Conservation (phyloP, 2,888 invertebrate genomes). For the Mythimna vitellina region DNA sequence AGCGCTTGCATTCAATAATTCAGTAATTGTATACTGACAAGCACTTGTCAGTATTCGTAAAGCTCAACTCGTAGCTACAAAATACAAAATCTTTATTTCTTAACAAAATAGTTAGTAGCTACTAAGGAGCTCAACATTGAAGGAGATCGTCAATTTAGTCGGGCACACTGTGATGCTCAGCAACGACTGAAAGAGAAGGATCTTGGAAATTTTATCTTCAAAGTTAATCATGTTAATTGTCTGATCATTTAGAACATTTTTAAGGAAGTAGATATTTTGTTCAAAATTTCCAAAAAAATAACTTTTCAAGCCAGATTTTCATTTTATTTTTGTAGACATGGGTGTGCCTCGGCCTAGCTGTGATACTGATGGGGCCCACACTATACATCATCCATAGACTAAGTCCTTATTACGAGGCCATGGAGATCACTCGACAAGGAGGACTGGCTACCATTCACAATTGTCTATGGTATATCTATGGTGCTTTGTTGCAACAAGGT, state of each 20-base stretch:
- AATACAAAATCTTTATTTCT: no score
- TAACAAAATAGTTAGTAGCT: no score
- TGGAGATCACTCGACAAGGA: conserved; percentile 89
- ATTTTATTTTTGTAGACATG: conserved; percentile 92
- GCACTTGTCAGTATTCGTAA: no score
- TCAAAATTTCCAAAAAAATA: background rate
- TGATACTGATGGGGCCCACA: conserved; percentile 94
- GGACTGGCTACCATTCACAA: conserved; percentile 92
- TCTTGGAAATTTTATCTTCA: no score
- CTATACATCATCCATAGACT: conserved; percentile 93
- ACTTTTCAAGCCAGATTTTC: background rate
- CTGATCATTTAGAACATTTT: background rate
- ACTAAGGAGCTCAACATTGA: no score
- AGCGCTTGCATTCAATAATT: no score
- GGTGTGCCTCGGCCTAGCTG: conserved; percentile 94
- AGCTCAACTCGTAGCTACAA: no score
- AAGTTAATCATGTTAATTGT: no score
- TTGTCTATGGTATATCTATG: conserved; percentile 97
- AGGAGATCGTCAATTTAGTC: no score
- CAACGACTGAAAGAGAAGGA: no score
- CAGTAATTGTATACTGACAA: no score
- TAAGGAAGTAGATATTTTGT: background rate
- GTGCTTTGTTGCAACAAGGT: conserved; percentile 98
- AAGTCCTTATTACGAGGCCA: conserved; percentile 93
- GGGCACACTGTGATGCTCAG: no score